Base-by-base conservation (phyloP, 1,140 invertebrate genomes). In the Bombus waltoni region DNA sequence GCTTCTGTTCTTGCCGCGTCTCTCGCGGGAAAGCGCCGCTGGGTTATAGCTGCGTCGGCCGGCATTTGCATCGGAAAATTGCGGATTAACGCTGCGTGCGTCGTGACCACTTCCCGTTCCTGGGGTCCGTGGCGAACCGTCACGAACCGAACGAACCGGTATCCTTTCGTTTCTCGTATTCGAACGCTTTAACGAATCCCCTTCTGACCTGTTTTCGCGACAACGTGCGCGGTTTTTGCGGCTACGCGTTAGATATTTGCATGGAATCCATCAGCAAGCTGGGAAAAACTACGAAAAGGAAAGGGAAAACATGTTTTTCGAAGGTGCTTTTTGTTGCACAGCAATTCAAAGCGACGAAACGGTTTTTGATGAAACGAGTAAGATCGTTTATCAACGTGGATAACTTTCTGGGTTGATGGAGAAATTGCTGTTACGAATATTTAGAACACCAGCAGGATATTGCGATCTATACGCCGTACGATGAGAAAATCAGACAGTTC, bases 31-130 rank as follows among this genome's bases (percentile, higher is more conserved):
- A 82, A 75, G 74, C n/a, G 40, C 53, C n/a, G n/a, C 25, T 3
- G 18, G 80, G 53, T 81, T 72, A 72, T 57, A 25, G 32, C 35
- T 35, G 59, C 59, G 35, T 35, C 32, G 70, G 70, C 66, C 53
- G 74, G 71, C 73, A 87, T 87, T 87, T 87, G 75, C 81, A 84
- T 87, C 74, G 74, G 81, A 83, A 87, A 87, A 87, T 87, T 87
- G 81, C 74, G 81, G 81, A 87, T 87, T 87, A 87, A 84, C 81
- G 72, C 28, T 42, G 72, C 73, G 73, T 59, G 65, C 38, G 38
- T 53, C n/a, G 42, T 57, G n/a, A 66, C 28, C 8, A 10, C 2
- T 53, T 25, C 38, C 66, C 32, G 32, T n/a, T 47, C 15, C 65
- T 28, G 28, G 15, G 15, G n/a, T 25, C 40, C 2, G 15, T 28